Evolutionary conservation across 2,797 vertebrate species (phyloP).

Genomic region (Percopsis omiscomaycus): DNA sequence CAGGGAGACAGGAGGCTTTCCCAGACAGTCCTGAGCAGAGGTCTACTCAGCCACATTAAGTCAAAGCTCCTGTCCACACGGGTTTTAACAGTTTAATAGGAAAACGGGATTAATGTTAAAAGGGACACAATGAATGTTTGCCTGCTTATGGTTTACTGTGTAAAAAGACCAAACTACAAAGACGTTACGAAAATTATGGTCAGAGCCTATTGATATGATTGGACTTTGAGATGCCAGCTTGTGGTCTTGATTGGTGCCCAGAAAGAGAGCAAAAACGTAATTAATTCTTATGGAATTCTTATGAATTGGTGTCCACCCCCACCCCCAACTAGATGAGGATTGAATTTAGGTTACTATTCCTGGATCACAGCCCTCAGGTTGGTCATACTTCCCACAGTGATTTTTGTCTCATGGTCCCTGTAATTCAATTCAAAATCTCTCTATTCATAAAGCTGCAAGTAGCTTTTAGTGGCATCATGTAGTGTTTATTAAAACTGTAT

Average conservation of each 20-base stretch:
- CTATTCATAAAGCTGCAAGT: constrained; percentile 72
- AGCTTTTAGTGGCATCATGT: constrained; percentile 72
- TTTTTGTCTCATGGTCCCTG: constrained; percentile 63
- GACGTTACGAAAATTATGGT: background rate
- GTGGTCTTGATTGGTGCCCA: constrained; percentile 51
- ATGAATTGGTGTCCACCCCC: too few relatives aligned
- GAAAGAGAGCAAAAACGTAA: constrained; percentile 56
- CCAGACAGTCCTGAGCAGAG: too few relatives aligned
- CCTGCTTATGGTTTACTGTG: too few relatives aligned
- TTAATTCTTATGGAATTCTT: constrained; percentile 5
- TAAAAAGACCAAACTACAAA: too few relatives aligned
- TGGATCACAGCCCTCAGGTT: constrained; percentile 50
- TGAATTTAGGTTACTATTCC: constrained; percentile 51
- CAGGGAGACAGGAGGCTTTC: too few relatives aligned
- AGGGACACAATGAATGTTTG: too few relatives aligned
- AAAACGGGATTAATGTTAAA: too few relatives aligned
- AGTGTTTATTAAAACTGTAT: constrained; percentile 76
- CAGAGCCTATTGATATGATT: constrained; percentile 52
- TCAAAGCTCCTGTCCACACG: too few relatives aligned
- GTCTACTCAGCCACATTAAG: too few relatives aligned
- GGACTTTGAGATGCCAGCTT: constrained; percentile 51
- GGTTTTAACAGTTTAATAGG: too few relatives aligned
- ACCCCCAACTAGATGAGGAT: too few relatives aligned
- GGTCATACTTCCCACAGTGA: constrained; percentile 58
- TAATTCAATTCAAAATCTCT: constrained; percentile 66